Evolutionary conservation across 1,140 invertebrate species (phyloP), one percentile per base, ranked within the genome.

Genomic region (Drosophila oshimai): DNA sequence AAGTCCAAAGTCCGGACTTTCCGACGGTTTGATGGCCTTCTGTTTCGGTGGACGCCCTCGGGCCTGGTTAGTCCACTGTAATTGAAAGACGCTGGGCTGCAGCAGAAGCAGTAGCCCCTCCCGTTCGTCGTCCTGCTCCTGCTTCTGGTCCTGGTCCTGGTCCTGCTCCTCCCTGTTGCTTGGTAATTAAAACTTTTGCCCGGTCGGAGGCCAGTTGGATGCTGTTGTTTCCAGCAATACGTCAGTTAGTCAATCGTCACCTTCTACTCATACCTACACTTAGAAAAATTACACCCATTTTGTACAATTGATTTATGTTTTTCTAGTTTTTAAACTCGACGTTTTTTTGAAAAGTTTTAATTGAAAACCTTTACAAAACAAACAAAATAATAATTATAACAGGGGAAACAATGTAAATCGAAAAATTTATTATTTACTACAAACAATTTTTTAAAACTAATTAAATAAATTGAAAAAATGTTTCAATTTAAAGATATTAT

Each of bases 131-230:
- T 17, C 15, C 24, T 33, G 31, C 39, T 37, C 12, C 28, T 46
- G 33, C 42, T 60, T 33, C 44, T 44, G 28, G 15, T 28, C 26
- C 18, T 41, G 34, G 29, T 49, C 31, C 6, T 24, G 6, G 20
- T 28, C 22, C 42, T 26, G 22, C 41, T 44, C 12, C 55, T n/a
- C 10, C 77, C 57, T 84, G 79, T 72, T 86, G 71, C 71, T 68
- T 86, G 80, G 80, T 84, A 84, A 84, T 84, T 84, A 84, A 84
- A 84, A 84, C 75, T 84, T 84, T 74, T 65, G 33, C 61, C 61
- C 44, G 60, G 80, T 77, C 75, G 60, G 55, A 68, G 60, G 42
- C 41, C 69, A 62, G 74, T 74, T 71, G 74, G 71, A 64, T 65
- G 71, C 36, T 53, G 61, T 37, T 57, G 62, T 69, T 41, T 29